Evolutionary conservation across 2,797 vertebrate genomes (phyloP).

Genomic region (Pseudochirops cupreus): DNA sequence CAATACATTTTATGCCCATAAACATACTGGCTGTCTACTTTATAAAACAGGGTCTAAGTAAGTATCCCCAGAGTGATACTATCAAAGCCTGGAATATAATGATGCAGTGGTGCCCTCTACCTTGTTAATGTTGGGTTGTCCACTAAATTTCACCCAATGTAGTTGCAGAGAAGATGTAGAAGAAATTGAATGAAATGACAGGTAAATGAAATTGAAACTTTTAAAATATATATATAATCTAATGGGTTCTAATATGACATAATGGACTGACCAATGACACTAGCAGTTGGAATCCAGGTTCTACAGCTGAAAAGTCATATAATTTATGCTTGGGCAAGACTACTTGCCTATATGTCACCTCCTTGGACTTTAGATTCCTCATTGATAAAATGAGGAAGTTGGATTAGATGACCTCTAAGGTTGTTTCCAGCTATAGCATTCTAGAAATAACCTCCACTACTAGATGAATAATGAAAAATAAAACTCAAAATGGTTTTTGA

Average conservation of each 20-base stretch:
- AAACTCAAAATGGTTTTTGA: not conserved
- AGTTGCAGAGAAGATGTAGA: not conserved
- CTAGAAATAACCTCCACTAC: not conserved
- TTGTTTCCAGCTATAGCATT: not conserved
- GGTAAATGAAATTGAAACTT: not conserved
- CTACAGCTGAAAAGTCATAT: not conserved
- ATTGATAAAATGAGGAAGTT: not conserved
- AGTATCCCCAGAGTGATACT: not conserved
- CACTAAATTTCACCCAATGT: not conserved
- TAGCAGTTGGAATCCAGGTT: not conserved
- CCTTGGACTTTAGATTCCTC: not conserved
- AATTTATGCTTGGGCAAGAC: not conserved
- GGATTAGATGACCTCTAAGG: not conserved
- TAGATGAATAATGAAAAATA: not conserved
- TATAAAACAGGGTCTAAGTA: constrained; percentile 20
- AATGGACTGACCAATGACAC: not conserved
- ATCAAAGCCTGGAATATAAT: constrained; percentile 10
- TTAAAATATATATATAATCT: not conserved
- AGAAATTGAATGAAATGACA: not conserved
- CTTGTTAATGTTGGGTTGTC: not conserved
- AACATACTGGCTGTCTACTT: constrained; percentile 58
- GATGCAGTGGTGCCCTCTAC: not conserved
- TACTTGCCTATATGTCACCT: not conserved
- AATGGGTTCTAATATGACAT: not conserved
- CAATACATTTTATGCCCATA: constrained; percentile 55